Evolutionary conservation across 2,113 vertebrate genomes (phyloP).

Genomic region (Ursus arctos): DNA sequence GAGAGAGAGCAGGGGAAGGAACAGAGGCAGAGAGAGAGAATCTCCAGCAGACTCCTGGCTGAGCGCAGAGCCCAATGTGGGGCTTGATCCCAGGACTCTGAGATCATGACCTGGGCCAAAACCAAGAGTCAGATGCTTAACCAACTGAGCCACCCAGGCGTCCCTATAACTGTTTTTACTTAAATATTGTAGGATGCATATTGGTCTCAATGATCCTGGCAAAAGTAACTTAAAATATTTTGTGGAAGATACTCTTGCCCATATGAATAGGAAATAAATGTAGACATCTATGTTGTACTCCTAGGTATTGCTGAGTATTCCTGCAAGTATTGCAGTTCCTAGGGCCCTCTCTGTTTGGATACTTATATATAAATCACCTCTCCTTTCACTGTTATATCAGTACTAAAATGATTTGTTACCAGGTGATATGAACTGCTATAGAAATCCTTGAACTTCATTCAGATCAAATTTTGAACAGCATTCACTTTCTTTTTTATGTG

Average conservation of each 20-base stretch:
- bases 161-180: background rate
- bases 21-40: background rate
- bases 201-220: background rate
- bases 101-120: background rate
- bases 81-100: background rate
- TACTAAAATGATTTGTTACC: background rate
- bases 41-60: background rate
- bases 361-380: background rate
- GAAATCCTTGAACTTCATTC: slow-evolving; percentile 46
- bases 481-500: slow-evolving; percentile 23
- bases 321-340: background rate
- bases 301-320: background rate
- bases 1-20: background rate
- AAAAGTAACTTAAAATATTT: slow-evolving; percentile 25
- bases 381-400: background rate
- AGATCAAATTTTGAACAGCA: background rate
- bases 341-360: background rate
- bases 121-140: background rate
- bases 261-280: background rate
- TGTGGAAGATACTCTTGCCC: background rate
- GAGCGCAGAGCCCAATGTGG: background rate
- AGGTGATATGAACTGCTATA: background rate
- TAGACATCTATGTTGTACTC: background rate
- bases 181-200: background rate
- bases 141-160: background rate